Base-by-base conservation (phyloP, 1,140 invertebrate genomes). In the Rhyacophila brunnea region DNA sequence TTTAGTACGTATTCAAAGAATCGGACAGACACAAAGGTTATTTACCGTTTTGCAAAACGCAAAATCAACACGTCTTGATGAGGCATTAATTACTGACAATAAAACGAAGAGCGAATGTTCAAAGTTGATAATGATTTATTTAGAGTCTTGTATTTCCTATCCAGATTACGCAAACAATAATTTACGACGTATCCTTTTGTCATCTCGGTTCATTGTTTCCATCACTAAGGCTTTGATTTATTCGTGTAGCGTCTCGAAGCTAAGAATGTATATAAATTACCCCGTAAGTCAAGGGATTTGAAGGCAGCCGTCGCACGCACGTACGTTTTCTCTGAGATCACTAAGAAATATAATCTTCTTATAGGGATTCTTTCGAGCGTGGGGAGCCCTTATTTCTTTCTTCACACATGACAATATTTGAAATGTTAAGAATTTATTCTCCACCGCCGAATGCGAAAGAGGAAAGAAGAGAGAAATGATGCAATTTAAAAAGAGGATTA, bases 211-310 rank as follows among this genome's bases (percentile, higher is more conserved):
- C 56, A 58, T 58, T 58, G 56, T 58, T 58, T 51, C 23, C 56
- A 58, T 58, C 18, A 44, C 15, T 40, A 35, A 52, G 18, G 32
- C 6, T 52, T 52, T 58, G 56, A 58, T 50, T 58, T 58, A 58
- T 58, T 32, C 40, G 17, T 20, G 19, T 10, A 7, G 38, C 17
- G 55, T 48, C 55, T 14, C 55, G 10, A 28, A 5, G 55, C 20
- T 35, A 32, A 58, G 43, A 58, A 38, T 23, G 55, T 58, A 58
- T 58, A 58, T 58, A 58, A 58, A 58, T 58, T 58, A 42, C 46
- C 28, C 17, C 13, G 11, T 32, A 14, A 58, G 55, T 49, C 46
- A 38, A 11, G 43, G 45, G 34, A 58, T 58, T 20, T 32, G 38
- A 20, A 14, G 38, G 23, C 51, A 28, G n/a, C 32, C 23, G 9